Evolutionary conservation across 2,113 vertebrate species (phyloP).

Genomic region (Colinus virginianus): DNA sequence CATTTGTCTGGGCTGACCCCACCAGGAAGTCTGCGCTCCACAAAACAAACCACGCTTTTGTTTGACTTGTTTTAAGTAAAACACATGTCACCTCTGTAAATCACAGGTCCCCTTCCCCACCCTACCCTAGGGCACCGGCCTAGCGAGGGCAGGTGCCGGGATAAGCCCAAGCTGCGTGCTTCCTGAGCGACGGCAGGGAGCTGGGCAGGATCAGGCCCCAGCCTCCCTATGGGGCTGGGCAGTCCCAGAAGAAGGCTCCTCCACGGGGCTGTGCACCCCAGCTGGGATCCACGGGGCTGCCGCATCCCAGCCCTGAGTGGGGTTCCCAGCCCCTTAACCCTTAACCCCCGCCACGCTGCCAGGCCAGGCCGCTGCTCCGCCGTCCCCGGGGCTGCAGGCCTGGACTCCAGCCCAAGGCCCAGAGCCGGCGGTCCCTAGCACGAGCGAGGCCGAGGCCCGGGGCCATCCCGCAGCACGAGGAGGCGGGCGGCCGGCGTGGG

Average conservation of each 20-base stretch:
- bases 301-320: not conserved
- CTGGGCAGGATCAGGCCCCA: not conserved
- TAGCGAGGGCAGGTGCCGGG: not conserved
- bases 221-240: not conserved
- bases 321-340: not conserved
- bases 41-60: constrained; percentile 58
- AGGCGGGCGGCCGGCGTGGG: constrained; percentile 83
- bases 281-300: fast-evolving
- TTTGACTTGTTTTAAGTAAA: constrained; percentile 58
- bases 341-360: not conserved
- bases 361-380: not conserved
- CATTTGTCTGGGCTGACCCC: constrained; percentile 42
- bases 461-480: not conserved
- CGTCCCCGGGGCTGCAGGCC: not conserved
- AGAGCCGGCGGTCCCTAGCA: not conserved
- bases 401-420: constrained; percentile 17
- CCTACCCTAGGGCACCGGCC: not conserved
- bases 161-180: not conserved
- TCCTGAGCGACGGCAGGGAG: not conserved
- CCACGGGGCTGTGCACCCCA: fast-evolving
- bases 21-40: not conserved
- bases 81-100: constrained; percentile 34
- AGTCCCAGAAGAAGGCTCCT: no score
- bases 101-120: constrained; percentile 26
- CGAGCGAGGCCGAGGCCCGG: not conserved